Percentiles rank a stretch among this genome's conserved stretches.
Evolutionary conservation across 2,113 vertebrate species (phyloP).

Genomic region (Pelodiscus sinensis): DNA sequence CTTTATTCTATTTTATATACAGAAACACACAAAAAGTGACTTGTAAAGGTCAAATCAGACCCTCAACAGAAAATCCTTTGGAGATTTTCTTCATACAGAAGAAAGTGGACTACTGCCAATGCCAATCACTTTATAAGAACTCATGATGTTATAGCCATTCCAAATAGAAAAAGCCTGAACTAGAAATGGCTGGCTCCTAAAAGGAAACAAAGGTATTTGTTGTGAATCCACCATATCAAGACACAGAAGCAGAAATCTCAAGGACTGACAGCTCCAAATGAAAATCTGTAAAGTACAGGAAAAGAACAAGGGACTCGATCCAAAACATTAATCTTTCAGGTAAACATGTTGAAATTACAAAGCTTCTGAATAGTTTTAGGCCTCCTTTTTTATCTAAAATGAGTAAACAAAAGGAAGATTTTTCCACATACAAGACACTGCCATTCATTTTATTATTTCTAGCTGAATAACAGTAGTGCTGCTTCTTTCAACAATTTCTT

Average conservation of each 20-base stretch:
- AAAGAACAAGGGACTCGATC: slow-evolving; percentile 30
- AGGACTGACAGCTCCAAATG: slow-evolving; percentile 67
- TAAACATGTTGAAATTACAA: slow-evolving; percentile 50
- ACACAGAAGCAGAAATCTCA: slow-evolving; percentile 72
- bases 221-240: slow-evolving; percentile 68
- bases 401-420: slow-evolving; percentile 44
- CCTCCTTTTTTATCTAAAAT: slow-evolving; percentile 32
- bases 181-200: slow-evolving; percentile 11
- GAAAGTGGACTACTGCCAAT: not conserved
- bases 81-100: not conserved
- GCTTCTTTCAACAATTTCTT: slow-evolving; percentile 49
- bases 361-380: slow-evolving; percentile 48
- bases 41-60: not conserved
- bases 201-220: slow-evolving; percentile 5
- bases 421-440: slow-evolving; percentile 9
- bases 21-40: not conserved
- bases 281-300: slow-evolving; percentile 68
- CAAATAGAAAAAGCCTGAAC: not conserved
- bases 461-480: not conserved
- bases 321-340: slow-evolving; percentile 43
- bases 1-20: too few relatives aligned
- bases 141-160: not conserved
- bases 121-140: slow-evolving; percentile 14
- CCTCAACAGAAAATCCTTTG: slow-evolving; percentile 25
- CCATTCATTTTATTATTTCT: slow-evolving; percentile 38